Evolutionary conservation across 1,140 invertebrate species (phyloP).

Genomic region (Eurosta solidaginis): DNA sequence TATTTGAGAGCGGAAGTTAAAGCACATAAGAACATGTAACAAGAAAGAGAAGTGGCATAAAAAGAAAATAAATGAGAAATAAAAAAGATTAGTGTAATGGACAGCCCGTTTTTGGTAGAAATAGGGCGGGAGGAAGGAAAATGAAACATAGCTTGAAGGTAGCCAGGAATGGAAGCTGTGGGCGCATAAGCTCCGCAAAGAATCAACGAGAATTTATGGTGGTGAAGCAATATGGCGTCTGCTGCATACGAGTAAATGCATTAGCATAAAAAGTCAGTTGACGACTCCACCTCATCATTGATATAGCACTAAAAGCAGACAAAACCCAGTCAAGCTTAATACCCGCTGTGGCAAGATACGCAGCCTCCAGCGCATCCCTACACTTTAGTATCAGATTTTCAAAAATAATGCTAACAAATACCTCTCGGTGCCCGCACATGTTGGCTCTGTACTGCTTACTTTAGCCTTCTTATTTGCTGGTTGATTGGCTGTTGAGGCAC

Average conservation of each 20-base stretch:
- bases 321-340: too few relatives aligned
- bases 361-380: neutral
- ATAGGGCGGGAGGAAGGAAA: neutral
- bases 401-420: too few relatives aligned
- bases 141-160: neutral
- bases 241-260: neutral
- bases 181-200: neutral
- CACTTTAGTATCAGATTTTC: too few relatives aligned
- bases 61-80: neutral
- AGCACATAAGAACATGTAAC: neutral
- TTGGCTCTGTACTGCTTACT: too few relatives aligned
- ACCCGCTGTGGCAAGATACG: neutral
- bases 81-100: neutral
- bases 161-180: neutral
- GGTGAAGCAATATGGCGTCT: neutral
- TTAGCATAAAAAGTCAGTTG: neutral
- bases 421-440: too few relatives aligned
- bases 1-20: neutral
- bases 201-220: constrained; percentile 7
- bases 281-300: neutral
- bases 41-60: neutral
- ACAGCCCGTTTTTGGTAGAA: too few relatives aligned
- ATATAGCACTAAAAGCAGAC: neutral
- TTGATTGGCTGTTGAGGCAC: neutral
- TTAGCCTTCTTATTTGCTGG: too few relatives aligned